phyloP scores from a whole-genome alignment of 2,888 invertebrate species.

The Artemia sp. region DNA sequence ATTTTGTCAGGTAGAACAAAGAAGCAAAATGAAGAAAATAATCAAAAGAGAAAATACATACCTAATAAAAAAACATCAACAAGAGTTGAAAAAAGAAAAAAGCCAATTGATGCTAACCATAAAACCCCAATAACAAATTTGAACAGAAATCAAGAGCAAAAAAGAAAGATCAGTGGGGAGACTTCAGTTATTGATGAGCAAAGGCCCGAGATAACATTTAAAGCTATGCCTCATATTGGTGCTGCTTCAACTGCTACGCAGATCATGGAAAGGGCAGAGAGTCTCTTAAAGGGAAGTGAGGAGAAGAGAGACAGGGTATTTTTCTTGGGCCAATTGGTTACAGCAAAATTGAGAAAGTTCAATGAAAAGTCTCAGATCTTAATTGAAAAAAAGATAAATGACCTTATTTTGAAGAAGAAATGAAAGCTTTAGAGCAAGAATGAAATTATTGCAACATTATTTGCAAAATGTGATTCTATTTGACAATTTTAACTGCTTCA shows the following conservation, averaged over 20 bases:
- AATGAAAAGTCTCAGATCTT: background rate
- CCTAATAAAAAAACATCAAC: background rate
- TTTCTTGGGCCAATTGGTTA: background rate
- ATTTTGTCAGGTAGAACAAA: too few species aligned
- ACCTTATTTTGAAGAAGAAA: constrained; percentile 1
- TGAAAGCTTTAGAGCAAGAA: background rate
- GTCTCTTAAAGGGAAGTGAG: background rate
- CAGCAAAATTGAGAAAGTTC: background rate
- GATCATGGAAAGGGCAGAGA: constrained; percentile 1
- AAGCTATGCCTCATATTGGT: background rate
- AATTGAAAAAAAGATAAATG: constrained; percentile 6
- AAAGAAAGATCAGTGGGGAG: too few species aligned
- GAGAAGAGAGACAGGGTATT: constrained; percentile 6
- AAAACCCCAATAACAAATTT: background rate
- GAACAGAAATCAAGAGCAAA: too few species aligned
- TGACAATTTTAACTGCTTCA: background rate
- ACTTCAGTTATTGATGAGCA: too few species aligned
- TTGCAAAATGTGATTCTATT: background rate
- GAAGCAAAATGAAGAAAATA: too few species aligned
- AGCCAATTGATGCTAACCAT: background rate
- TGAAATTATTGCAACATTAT: background rate
- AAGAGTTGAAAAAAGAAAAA: background rate
- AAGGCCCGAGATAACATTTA: background rate
- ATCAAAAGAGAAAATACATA: too few species aligned
- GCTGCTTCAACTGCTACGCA: background rate